Evolutionary conservation across 1,140 invertebrate genomes (phyloP), one percentile per base, ranked within the genome.

Genomic region (Procambarus virginalis): DNA sequence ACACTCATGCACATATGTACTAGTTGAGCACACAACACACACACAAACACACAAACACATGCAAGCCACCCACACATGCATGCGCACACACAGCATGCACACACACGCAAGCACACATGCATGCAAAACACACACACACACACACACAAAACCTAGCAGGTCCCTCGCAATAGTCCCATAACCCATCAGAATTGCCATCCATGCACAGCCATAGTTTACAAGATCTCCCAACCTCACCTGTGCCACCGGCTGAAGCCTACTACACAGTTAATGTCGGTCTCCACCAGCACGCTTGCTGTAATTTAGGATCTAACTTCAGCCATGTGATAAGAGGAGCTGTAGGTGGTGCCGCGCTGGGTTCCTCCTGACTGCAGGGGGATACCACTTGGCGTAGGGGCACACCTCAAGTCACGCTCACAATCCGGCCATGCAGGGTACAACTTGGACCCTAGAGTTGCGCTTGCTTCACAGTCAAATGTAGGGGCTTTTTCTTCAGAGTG

Each of bases 401-500:
- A 51, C 85, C 85, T 91, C 90, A 81, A 88, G 90, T 88, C 80
- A 91, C 86, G 90, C 86, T 89, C 86, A 89, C 82, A 89, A 88
- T 89, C 86, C 90, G 86, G 90, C 90, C 90, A 91, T 91, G 90
- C 90, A 91, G 90, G 90, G 90, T 91, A 89, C 90, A 91, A 91
- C 82, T 82, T 90, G 86, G 90, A 91, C 90, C 90, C 90, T 91
- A 88, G 90, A 91, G 90, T 91, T 89, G 90, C 86, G 90, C 90
- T 91, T 91, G 90, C 90, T 91, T 91, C 90, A 91, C 90, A 91
- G 90, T 91, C 90, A 91, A 85, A 87, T 91, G 90, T 91, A 91
- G 90, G 86, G 90, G 86, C 86, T 88, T 88, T 83, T 87, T 91
- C 82, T 88, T 88, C 82, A 88, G 77, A 84, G 77, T 82, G 81